Evolutionary conservation across 2,797 vertebrate genomes (phyloP).

Genomic region (Garrulus glandarius): DNA sequence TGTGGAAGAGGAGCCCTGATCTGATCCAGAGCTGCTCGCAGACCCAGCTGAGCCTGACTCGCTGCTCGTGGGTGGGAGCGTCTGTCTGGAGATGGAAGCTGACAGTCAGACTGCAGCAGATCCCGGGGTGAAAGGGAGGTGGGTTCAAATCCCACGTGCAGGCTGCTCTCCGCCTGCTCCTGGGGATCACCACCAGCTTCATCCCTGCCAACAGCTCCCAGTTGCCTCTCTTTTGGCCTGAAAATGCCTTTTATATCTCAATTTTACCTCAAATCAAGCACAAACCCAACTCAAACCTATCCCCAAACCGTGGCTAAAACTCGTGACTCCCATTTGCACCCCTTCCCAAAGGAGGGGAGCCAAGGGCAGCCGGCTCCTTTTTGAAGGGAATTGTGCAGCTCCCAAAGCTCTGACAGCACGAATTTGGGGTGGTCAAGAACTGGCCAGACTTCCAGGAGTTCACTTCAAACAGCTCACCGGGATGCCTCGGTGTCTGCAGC

Average conservation of each 20-base stretch:
- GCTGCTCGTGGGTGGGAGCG: background rate
- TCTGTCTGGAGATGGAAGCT: background rate
- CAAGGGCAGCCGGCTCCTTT: background rate
- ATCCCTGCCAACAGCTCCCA: background rate
- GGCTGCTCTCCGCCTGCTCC: background rate
- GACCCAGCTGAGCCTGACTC: fast-evolving
- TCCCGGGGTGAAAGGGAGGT: background rate
- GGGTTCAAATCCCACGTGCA: fast-evolving
- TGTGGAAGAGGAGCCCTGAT: fast-evolving
- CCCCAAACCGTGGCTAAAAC: background rate
- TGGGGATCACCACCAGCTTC: background rate
- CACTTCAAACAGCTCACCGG: background rate
- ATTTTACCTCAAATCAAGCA: background rate
- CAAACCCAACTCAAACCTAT: background rate
- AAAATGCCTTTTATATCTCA: background rate
- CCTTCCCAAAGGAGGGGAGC: background rate
- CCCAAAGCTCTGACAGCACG: background rate
- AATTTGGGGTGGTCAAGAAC: background rate
- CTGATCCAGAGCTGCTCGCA: fast-evolving
- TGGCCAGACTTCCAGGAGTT: background rate
- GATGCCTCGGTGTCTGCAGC: background rate
- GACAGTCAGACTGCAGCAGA: background rate
- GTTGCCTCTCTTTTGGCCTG: background rate
- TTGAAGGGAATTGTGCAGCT: background rate
- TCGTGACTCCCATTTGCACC: background rate